phyloP scores from a whole-genome alignment of 2,113 vertebrate species.

The Struthio camelus region DNA sequence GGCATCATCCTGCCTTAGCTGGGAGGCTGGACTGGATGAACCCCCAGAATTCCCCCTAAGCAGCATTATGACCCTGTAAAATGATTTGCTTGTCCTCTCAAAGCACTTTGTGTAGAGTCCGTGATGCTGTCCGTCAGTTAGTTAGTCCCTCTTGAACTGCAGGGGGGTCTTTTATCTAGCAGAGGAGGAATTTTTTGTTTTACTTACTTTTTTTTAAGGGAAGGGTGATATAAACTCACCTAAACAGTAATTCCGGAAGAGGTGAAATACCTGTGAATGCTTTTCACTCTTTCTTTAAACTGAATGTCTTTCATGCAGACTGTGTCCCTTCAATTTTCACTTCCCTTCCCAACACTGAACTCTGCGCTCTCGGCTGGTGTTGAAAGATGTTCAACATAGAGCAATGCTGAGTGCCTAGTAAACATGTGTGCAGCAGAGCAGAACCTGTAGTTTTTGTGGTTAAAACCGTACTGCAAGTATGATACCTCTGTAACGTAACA shows the following conservation, averaged over 20 bases:
- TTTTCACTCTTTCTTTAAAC: background rate
- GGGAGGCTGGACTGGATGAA: background rate
- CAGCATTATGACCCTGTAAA: background rate
- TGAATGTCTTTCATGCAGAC: background rate
- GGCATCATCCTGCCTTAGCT: background rate
- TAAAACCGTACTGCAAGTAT: background rate
- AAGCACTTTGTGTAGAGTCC: background rate
- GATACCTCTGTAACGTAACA: background rate
- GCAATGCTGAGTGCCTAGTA: background rate
- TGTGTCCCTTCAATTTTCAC: background rate
- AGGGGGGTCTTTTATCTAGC: background rate
- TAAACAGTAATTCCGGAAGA: background rate
- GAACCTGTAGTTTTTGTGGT: background rate
- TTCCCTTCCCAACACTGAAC: background rate
- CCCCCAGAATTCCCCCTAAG: background rate
- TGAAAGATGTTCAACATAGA: background rate
- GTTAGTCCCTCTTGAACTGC: background rate
- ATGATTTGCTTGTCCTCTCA: background rate
- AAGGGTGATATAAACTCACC: background rate
- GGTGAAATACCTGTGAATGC: background rate
- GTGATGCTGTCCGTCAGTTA: background rate
- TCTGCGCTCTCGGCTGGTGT: fast-evolving
- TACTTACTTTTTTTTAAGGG: background rate
- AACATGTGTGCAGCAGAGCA: background rate
- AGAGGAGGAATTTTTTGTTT: background rate